Conservation (phyloP, 2,888 invertebrate genomes). For the Alcis repandata region DNA sequence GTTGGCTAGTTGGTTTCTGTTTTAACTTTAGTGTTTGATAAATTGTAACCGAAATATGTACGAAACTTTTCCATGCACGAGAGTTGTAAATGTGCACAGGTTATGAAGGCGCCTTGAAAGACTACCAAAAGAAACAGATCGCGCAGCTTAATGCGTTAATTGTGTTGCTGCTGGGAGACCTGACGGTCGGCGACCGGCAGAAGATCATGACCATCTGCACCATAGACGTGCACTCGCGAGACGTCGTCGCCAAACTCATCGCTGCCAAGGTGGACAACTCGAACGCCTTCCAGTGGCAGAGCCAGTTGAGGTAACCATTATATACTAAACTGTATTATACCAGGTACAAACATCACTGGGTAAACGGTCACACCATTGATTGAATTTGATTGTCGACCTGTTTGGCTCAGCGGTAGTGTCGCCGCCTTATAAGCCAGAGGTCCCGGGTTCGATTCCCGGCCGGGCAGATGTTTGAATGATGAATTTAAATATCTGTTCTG, state of each 20-base stretch:
- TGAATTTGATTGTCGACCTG: too few relatives aligned
- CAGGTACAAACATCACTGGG: too few relatives aligned
- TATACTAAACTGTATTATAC: too few relatives aligned
- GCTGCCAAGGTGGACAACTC: slow-evolving; percentile 92
- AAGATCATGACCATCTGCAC: slow-evolving; percentile 99
- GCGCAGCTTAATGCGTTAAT: slow-evolving; percentile 94
- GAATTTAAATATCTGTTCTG: too few relatives aligned
- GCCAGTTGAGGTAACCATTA: slow-evolving; percentile 89
- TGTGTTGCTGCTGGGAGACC: slow-evolving; percentile 92
- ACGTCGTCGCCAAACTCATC: slow-evolving; percentile 96
- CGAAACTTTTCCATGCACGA: slow-evolving; percentile 16
- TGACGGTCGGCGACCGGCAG: slow-evolving; percentile 94
- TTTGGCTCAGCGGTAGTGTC: too few relatives aligned
- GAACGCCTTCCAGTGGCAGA: slow-evolving; percentile 96
- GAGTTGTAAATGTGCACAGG: slow-evolving; percentile 61
- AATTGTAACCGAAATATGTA: too few relatives aligned
- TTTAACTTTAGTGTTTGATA: too few relatives aligned
- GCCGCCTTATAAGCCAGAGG: too few relatives aligned
- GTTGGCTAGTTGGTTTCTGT: too few relatives aligned
- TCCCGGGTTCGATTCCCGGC: too few relatives aligned
- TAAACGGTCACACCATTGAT: too few relatives aligned
- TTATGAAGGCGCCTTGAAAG: slow-evolving; percentile 96
- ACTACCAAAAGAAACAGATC: slow-evolving; percentile 96
- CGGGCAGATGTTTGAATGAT: too few relatives aligned
- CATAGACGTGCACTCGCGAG: slow-evolving; percentile 97